phyloP scores from a whole-genome alignment of 2,888 invertebrate species.

The Himalopsyche anomala region DNA sequence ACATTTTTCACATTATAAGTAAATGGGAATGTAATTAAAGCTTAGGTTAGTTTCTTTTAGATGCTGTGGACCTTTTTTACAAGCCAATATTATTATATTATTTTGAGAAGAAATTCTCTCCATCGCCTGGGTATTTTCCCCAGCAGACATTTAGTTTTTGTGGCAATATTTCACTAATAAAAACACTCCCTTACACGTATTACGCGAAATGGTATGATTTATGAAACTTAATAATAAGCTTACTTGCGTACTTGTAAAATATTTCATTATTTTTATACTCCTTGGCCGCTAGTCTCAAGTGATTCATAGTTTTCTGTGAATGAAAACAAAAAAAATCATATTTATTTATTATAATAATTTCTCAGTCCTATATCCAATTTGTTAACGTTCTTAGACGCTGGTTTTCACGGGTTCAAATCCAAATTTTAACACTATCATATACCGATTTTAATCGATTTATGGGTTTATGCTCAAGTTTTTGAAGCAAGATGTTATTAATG shows the following conservation, averaged over 20 bases:
- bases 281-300: neutral
- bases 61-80: neutral
- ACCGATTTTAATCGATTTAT: too few relatives aligned
- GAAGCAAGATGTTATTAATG: too few relatives aligned
- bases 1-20: neutral
- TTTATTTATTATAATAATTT: too few relatives aligned
- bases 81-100: constrained; percentile 14
- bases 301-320: constrained; percentile 27
- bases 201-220: constrained; percentile 15
- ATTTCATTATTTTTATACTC: constrained; percentile 5
- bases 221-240: constrained; percentile 34
- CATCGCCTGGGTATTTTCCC: neutral
- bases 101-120: constrained; percentile 6
- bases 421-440: too few relatives aligned
- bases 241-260: neutral
- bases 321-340: neutral
- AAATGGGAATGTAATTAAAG: constrained; percentile 10
- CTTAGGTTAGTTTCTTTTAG: neutral
- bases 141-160: constrained; percentile 22
- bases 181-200: constrained; percentile 30
- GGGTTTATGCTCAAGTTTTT: too few relatives aligned
- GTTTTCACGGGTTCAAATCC: too few relatives aligned
- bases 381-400: too few relatives aligned
- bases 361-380: too few relatives aligned
- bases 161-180: constrained; percentile 13